Percentiles rank a stretch among this genome's conserved stretches.
These are phyloP conservation scores for Caenorhabditis japonica DNA, from an alignment of 2,888 invertebrate species.

Conservation along the genomic window DNA sequence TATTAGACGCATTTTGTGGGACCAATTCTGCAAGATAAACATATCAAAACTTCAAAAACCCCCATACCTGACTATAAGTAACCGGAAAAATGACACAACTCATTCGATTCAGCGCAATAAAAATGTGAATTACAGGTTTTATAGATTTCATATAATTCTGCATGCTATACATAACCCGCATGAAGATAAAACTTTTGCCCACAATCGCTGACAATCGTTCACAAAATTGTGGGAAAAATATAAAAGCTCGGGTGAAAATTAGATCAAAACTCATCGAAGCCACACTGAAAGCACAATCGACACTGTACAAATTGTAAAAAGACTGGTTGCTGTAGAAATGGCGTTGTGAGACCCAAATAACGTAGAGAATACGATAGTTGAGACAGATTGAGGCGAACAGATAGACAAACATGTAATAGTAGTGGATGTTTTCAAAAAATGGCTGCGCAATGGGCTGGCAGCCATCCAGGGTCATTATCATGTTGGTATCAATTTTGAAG, in stretches of 20 bases:
- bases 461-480: constrained; percentile 18
- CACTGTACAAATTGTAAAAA: constrained; percentile 33
- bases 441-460: constrained; percentile 3
- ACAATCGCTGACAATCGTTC: constrained; percentile 13
- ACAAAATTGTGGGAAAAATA: constrained; percentile 37
- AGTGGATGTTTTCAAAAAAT: constrained; percentile 32
- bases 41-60: neutral
- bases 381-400: constrained; percentile 17
- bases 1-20: constrained; percentile 12
- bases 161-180: constrained; percentile 17
- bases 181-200: constrained; percentile 9
- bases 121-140: constrained; percentile 30
- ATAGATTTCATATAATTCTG: constrained; percentile 22
- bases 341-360: constrained; percentile 40
- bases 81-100: constrained; percentile 40
- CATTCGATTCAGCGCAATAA: constrained; percentile 36
- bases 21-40: constrained; percentile 23
- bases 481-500: neutral
- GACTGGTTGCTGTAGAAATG: constrained; percentile 33
- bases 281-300: constrained; percentile 17
- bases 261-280: constrained; percentile 19
- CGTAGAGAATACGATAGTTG: constrained; percentile 44
- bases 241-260: constrained; percentile 12
- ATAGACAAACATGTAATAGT: constrained; percentile 28
- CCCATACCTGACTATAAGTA: constrained; percentile 30